Evolutionary conservation across 2,113 vertebrate species (phyloP).

Genomic region (Pleuronectes platessa): DNA sequence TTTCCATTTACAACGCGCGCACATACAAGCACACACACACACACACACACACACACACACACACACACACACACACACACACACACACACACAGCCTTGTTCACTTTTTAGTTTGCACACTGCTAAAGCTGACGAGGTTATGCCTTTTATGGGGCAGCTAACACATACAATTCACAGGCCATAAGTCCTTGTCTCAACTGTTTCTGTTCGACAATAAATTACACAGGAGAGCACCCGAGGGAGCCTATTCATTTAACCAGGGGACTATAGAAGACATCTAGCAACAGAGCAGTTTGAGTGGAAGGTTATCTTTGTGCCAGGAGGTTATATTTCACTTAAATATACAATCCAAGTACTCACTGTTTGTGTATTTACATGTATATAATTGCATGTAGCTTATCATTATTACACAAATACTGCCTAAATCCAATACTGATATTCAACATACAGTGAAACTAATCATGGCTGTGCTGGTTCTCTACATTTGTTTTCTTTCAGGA

Average conservation of each 20-base stretch:
- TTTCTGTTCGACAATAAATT: constrained; percentile 85
- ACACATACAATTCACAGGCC: constrained; percentile 87
- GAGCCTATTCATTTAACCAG: constrained; percentile 74
- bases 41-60: constrained; percentile 7
- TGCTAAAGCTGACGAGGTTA: constrained; percentile 77
- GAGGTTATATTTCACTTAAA: constrained; percentile 15
- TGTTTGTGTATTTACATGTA: neutral
- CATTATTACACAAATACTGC: neutral
- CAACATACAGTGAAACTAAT: neutral
- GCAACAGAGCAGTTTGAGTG: constrained; percentile 37
- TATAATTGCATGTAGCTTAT: neutral
- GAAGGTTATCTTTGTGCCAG: constrained; percentile 39
- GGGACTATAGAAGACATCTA: constrained; percentile 31
- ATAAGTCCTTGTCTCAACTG: constrained; percentile 85
- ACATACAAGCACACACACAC: constrained; percentile 24
- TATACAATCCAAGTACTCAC: neutral
- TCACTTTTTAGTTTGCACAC: constrained; percentile 43
- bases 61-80: constrained; percentile 27
- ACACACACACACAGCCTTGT: constrained; percentile 25
- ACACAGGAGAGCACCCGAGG: constrained; percentile 72
- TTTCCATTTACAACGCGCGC: constrained; percentile 52
- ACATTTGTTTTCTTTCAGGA: neutral
- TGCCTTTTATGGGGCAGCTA: constrained; percentile 82
- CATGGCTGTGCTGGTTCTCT: neutral
- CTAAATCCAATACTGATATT: neutral